Evolutionary conservation across 2,797 vertebrate species (phyloP).

Genomic region (Vipera latastei): DNA sequence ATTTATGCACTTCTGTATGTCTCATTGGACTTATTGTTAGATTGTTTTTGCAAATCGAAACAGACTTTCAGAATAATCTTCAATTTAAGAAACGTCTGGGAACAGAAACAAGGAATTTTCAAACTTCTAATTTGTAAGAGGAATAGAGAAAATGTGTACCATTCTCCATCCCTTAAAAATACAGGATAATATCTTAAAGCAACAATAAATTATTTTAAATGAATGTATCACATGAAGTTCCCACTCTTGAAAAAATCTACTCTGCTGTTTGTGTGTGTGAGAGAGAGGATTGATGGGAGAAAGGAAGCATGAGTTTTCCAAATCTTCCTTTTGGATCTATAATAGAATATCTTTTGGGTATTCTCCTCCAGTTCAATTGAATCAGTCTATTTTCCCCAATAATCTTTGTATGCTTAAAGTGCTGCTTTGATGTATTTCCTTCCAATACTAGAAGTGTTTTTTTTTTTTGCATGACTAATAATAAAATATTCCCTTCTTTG

Average conservation of each 20-base stretch:
- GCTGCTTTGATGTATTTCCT: neutral
- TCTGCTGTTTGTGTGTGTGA: neutral
- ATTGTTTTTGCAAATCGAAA: neutral
- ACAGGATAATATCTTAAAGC: neutral
- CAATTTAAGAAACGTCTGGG: neutral
- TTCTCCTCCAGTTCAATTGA: neutral
- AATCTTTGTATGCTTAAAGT: neutral
- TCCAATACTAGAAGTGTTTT: neutral
- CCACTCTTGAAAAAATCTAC: too few relatives aligned
- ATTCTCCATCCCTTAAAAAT: neutral
- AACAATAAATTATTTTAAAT: neutral
- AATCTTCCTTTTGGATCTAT: neutral
- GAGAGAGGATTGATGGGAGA: neutral
- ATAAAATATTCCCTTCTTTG: neutral
- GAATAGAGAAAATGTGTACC: neutral
- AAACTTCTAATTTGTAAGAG: neutral
- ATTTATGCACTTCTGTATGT: neutral
- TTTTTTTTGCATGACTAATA: neutral
- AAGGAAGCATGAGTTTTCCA: neutral
- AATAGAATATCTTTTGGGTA: neutral
- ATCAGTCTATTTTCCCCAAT: neutral
- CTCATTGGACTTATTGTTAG: neutral
- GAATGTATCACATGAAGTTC: neutral
- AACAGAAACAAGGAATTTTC: neutral
- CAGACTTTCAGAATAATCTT: neutral